Evolutionary conservation across 2,797 vertebrate genomes (phyloP).

Genomic region (Macropus fuliginosus): DNA sequence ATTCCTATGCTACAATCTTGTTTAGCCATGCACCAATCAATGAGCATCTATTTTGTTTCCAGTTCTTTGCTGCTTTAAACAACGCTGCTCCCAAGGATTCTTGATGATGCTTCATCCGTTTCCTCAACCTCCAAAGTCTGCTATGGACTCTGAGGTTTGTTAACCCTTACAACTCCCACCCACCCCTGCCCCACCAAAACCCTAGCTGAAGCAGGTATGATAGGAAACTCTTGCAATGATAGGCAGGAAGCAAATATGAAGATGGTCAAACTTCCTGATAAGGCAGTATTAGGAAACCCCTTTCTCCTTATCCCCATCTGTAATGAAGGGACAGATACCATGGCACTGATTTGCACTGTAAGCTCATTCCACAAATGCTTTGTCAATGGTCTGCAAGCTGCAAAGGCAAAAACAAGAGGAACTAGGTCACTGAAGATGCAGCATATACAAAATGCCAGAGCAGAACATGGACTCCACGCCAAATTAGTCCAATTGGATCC

Average conservation of each 20-base stretch:
- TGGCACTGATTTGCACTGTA: conserved; percentile 10
- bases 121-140: neutral
- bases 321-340: neutral
- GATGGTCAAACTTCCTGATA: neutral
- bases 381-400: conserved; percentile 39
- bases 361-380: conserved; percentile 37
- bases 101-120: neutral
- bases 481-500: conserved; percentile 51
- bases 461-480: conserved; percentile 40
- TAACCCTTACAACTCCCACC: neutral
- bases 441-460: conserved; percentile 44
- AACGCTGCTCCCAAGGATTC: neutral
- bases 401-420: conserved; percentile 56
- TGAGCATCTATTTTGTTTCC: neutral
- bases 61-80: neutral
- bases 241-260: neutral
- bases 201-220: neutral
- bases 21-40: neutral
- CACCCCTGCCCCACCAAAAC: too few relatives aligned
- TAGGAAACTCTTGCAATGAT: neutral
- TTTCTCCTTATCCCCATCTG: neutral
- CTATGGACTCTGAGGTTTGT: neutral
- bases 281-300: neutral
- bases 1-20: neutral
- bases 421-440: conserved; percentile 58